phyloP scores from a whole-genome alignment of 2,113 vertebrate genomes.

The Pleuronectes platessa region DNA sequence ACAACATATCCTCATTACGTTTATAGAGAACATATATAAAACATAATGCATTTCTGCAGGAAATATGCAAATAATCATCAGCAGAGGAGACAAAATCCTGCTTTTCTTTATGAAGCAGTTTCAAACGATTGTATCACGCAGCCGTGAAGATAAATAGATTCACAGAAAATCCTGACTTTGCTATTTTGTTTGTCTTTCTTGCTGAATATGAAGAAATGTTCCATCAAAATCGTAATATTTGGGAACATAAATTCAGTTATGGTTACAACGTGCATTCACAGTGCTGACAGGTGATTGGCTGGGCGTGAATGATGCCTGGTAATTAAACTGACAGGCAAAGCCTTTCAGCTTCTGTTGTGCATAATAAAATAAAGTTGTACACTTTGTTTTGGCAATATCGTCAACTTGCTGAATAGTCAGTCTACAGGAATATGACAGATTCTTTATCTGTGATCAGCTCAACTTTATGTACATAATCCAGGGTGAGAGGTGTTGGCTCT shows the following conservation, averaged over 20 bases:
- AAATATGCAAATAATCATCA: background rate
- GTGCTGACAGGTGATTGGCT: conserved; percentile 24
- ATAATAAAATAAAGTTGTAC: background rate
- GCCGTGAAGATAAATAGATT: conserved; percentile 27
- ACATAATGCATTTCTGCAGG: too few species aligned
- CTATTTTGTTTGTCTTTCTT: conserved; percentile 26
- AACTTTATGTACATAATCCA: conserved; percentile 3
- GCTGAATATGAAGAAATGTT: conserved; percentile 23
- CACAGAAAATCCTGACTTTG: conserved; percentile 26
- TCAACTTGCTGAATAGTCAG: conserved; percentile 28
- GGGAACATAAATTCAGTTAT: conserved; percentile 7
- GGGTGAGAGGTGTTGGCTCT: too few species aligned
- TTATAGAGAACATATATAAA: too few species aligned
- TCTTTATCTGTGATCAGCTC: conserved; percentile 10
- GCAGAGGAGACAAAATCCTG: background rate
- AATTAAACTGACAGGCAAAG: conserved; percentile 11
- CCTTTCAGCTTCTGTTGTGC: background rate
- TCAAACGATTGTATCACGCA: background rate
- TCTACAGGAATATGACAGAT: background rate
- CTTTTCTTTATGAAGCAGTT: background rate
- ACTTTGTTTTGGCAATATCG: conserved; percentile 4
- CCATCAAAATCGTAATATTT: conserved; percentile 10
- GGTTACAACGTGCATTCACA: conserved; percentile 1
- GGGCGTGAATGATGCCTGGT: conserved; percentile 11
- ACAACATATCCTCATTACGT: too few species aligned